These are phyloP conservation scores for Venustaconcha ellipsiformis DNA, from an alignment of 1,140 invertebrate species.

Conservation along the genomic window DNA sequence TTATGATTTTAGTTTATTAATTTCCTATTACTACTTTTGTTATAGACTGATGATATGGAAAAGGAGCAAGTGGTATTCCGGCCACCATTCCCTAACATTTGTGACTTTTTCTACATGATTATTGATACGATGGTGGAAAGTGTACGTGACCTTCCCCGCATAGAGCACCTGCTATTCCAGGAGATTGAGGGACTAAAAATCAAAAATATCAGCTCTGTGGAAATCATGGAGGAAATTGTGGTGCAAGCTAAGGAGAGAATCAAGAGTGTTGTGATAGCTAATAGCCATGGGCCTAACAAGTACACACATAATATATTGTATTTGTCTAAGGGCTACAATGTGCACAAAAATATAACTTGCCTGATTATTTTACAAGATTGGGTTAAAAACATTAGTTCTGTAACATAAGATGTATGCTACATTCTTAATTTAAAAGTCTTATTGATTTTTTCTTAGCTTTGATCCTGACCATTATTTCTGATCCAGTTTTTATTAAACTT, in stretches of 20 bases:
- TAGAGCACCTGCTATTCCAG: conserved; percentile 64
- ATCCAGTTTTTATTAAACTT: too few relatives aligned
- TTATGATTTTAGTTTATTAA: too few relatives aligned
- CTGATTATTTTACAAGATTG: too few relatives aligned
- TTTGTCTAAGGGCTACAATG: background rate
- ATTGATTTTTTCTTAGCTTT: too few relatives aligned
- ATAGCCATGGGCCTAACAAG: conserved; percentile 75
- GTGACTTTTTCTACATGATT: conserved; percentile 60
- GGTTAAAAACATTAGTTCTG: too few relatives aligned
- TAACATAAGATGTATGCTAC: too few relatives aligned
- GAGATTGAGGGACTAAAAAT: conserved; percentile 53
- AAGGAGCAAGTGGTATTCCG: conserved; percentile 53
- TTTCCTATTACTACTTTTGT: background rate
- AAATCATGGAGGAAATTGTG: conserved; percentile 62
- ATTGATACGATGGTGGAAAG: conserved; percentile 65
- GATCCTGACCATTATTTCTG: too few relatives aligned
- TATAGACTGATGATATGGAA: conserved; percentile 56
- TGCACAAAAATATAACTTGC: background rate
- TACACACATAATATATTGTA: conserved; percentile 23
- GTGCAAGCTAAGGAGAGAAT: conserved; percentile 68
- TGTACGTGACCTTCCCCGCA: conserved; percentile 54
- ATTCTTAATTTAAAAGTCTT: too few relatives aligned
- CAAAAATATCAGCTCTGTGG: conserved; percentile 52
- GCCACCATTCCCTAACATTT: conserved; percentile 61
- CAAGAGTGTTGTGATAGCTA: conserved; percentile 72